Evolutionary conservation across 1,140 invertebrate species (phyloP), one percentile per base, ranked within the genome.

Genomic region (Leptonema lineaticorne): DNA sequence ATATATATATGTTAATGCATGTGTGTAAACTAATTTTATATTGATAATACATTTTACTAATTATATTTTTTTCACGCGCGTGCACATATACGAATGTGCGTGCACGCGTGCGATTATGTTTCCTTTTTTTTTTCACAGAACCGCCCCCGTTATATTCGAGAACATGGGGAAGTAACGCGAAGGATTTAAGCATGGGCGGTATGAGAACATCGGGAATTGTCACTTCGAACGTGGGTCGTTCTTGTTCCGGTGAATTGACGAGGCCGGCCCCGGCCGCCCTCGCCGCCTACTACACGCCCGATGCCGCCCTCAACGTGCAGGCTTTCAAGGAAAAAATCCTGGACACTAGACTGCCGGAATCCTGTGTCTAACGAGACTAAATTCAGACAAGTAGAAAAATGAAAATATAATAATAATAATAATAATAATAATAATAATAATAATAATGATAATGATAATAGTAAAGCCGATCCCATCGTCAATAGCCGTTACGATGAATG

Each of bases 261-360:
- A 69, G 71, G 50, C 16, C 62, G 1, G 64, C 71, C 14, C 68
- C 71, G 3, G 65, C 71, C n/a, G 58, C 71, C 30, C 29, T 73
- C 1, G 71, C 71, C 27, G 71, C 71, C 37, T 73, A 73, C 53
- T 73, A 73, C 46, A 73, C 71, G 27, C 71, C 71, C 16, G 71
- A 73, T 66, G 57, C 71, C 48, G 59, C 71, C 45, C 71, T 73
- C 9, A 73, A 73, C 59, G 71, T 73, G 8, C 71, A 73, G 48
- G 71, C 71, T 9, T 73, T 73, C 68, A 73, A 73, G 62, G 71
- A 73, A 46, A 73, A 73, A 28, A 73, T 73, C 24, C 56, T 73
- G 18, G 71, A 73, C 57, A 73, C 71, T 0, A 64, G 71, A 69
- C 71, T 73, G 14, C 71, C 71, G 45, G 71, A 73, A 41, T 69